Evolutionary conservation across 2,888 invertebrate species (phyloP).

Genomic region (Erebia epiphron): DNA sequence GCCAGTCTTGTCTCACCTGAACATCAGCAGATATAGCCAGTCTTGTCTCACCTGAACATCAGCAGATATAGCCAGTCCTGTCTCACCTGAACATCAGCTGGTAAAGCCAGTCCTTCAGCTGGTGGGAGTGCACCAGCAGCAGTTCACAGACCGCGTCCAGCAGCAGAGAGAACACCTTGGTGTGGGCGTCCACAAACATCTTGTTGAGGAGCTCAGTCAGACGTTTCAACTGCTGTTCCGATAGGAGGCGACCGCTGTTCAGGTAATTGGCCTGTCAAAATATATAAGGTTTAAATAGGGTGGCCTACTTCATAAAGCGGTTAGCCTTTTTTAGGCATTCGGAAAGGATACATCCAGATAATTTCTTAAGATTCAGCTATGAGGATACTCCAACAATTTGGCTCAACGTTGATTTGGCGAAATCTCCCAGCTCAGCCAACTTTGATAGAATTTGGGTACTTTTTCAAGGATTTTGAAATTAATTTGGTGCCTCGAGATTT

Average conservation of each 20-base stretch:
- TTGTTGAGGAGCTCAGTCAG: slow-evolving; percentile 97
- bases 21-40: not conserved
- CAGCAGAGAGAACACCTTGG: slow-evolving; percentile 95
- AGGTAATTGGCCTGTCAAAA: slow-evolving; percentile 85
- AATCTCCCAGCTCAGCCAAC: too few species aligned
- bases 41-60: slow-evolving; percentile 84
- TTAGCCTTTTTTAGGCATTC: not conserved
- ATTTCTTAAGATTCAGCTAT: too few species aligned
- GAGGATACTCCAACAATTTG: too few species aligned
- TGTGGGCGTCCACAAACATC: slow-evolving; percentile 99
- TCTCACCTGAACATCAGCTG: slow-evolving; percentile 90
- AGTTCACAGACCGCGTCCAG: slow-evolving; percentile 96
- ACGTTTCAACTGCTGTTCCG: slow-evolving; percentile 88
- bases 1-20: slow-evolving; percentile 57
- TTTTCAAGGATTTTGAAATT: too few species aligned
- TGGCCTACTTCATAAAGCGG: too few species aligned
- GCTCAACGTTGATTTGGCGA: too few species aligned
- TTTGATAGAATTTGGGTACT: too few species aligned
- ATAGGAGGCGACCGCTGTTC: slow-evolving; percentile 86
- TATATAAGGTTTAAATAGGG: not conserved
- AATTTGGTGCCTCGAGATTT: too few species aligned
- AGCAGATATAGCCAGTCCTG: slow-evolving; percentile 96
- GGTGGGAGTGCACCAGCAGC: slow-evolving; percentile 92
- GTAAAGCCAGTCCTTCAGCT: slow-evolving; percentile 96
- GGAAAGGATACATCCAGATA: not conserved